These are phyloP conservation scores for Parazoanthus swiftii DNA, from an alignment of 92 coral and sea anemone genomes.

Conservation along the genomic window DNA sequence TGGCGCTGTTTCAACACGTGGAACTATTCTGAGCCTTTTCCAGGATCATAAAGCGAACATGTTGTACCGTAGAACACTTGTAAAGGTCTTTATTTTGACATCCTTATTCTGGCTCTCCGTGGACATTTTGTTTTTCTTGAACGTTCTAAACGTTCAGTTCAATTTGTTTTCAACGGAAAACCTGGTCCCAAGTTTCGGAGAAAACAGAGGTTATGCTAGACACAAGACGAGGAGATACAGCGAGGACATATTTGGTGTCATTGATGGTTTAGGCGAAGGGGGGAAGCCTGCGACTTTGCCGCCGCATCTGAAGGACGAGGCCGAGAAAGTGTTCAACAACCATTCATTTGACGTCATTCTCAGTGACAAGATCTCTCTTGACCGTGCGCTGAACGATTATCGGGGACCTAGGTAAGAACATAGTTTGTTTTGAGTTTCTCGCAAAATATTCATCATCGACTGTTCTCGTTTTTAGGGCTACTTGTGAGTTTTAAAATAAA, in stretches of 20 bases:
- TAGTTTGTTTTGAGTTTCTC: neutral
- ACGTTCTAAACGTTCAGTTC: slow-evolving; percentile 63
- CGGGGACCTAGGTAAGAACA: slow-evolving; percentile 86
- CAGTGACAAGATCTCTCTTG: slow-evolving; percentile 77
- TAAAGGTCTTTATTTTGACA: slow-evolving; percentile 74
- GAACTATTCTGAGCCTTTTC: neutral
- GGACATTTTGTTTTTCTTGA: slow-evolving; percentile 68
- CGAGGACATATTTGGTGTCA: slow-evolving; percentile 43
- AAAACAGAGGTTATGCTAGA: neutral
- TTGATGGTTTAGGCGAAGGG: slow-evolving; percentile 74
- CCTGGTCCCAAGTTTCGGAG: slow-evolving; percentile 54
- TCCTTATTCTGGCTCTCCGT: slow-evolving; percentile 84
- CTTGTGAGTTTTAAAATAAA: too few relatives aligned
- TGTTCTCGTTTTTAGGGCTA: neutral
- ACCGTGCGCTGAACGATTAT: slow-evolving; percentile 68
- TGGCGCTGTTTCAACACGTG: slow-evolving; percentile 19
- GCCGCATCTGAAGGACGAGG: slow-evolving; percentile 53
- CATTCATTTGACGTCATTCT: slow-evolving; percentile 85
- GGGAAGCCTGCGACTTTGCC: slow-evolving; percentile 78
- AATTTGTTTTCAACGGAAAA: slow-evolving; percentile 66
- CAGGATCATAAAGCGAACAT: neutral
- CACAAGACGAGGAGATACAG: slow-evolving; percentile 13
- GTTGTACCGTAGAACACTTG: slow-evolving; percentile 65
- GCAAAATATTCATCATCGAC: neutral
- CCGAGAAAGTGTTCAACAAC: slow-evolving; percentile 71